Evolutionary conservation across 1,140 invertebrate species (phyloP), one percentile per base, ranked within the genome.

Genomic region (Drosophila hydei): DNA sequence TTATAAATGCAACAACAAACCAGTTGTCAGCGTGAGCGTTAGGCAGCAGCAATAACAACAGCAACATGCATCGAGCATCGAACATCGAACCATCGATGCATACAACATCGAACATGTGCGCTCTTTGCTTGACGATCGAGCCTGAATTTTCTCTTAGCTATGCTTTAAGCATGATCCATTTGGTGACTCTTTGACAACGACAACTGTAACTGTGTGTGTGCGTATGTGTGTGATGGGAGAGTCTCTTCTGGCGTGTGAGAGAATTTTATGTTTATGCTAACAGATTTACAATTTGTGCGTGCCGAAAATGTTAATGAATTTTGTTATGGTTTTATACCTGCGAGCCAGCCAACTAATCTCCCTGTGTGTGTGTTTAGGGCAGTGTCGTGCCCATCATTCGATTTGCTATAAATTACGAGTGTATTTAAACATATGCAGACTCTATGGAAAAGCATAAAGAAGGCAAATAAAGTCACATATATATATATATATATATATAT

Each of bases 301-400:
- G 83, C 83, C 83, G 78, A 88, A 88, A 88, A 83, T 88, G 83
- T 79, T 88, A 88, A 88, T 88, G 69, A 88, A 88, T 88, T 88
- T 65, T 43, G 79, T 62, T 83, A 88, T 88, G 83, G 48, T 83
- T 63, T 59, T 69, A 71, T 51, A 52, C 47, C 19, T 64, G 60
- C 27, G 1, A 36, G 25, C 4, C 6, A 27, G 25, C 7, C 25
- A 27, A 8, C 25, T 27, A 27, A 14, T 33, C 7, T 45, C 2
- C 5, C 30, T 12, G 16, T 54, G 23, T 55, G 38, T 47, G 36
- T 65, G 25, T 54, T 12, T 63, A 30, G 21, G 50, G 56, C 18
- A 21, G 25, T 40, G 33, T 72, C 55, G 56, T 67, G 73, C 45
- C 59, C 56, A 63, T 72, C 80, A 79, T 74, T 71, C 64, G 74